Evolutionary conservation across 2,888 invertebrate genomes (phyloP), one percentile per base, ranked within the genome.

Genomic region (Yponomeuta cagnagella): DNA sequence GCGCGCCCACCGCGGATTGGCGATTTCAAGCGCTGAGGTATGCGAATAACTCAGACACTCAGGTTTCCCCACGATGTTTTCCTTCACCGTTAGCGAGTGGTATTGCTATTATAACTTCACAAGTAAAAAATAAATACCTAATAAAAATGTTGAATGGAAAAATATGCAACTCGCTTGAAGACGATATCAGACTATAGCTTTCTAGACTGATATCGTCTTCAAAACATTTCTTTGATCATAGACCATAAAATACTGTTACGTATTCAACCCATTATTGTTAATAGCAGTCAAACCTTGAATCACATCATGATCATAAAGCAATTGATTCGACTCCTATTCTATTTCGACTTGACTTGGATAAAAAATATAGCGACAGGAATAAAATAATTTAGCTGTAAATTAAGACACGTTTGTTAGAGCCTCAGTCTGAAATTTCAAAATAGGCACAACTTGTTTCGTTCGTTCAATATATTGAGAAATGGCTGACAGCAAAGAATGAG

Each of bases 271-370:
- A 58, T 58, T 15, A 58, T 58, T 58, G 15, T 68, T 30, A 64
- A 73, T 70, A 69, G 70, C 69, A 71, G 58, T 15, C 52, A 52
- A 70, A 65, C 65, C 65, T 33, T 65, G 33, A 65, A 65, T 30
- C 23, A 65, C 33, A 65, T 65, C 33, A 65, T 10, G 65, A 65
- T 65, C 65, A 65, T 65, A 9, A 12, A 31, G 3, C 30, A 12
- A 31, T 65, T 23, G 30, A 65, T 65, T 31, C 65, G 33, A 65
- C 30, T 33, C 5, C 8, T 31, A 3, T 30, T 65, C 65, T 31
- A 33, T 65, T 65, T 65, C 65, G 10, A 31, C 15, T 65, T 33
- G 30, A 65, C 33, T 65, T 65, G 9, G 10, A 23, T 12, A 10
- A 65, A 64, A 65, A 12, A 33, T 31, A 65, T 65, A 65, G 31